A percentile compares a stretch with the other conserved stretches of the same genome.
These are phyloP conservation scores for Diplosoma virens DNA, from an alignment of 23 tunicate species.

Conservation along the genomic window DNA sequence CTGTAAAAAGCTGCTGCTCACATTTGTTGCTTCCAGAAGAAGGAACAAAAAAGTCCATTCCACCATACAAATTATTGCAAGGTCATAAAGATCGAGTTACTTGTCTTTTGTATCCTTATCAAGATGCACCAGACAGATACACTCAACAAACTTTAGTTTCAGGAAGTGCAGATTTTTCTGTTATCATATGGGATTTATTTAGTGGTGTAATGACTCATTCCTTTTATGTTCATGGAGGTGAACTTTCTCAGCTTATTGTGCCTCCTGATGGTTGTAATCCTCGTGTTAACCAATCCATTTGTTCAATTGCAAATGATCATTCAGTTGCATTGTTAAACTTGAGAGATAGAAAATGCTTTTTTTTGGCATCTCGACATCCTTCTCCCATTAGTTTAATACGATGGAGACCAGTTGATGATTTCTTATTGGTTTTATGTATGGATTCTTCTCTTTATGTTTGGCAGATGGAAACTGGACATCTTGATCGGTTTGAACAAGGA, in stretches of 20 bases:
- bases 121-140: constrained; percentile 69
- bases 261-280: constrained; percentile 82
- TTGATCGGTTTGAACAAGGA: constrained; percentile 77
- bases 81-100: constrained; percentile 77
- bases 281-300: constrained; percentile 69
- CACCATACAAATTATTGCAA: constrained; percentile 66
- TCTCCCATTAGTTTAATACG: constrained; percentile 54
- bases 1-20: constrained; percentile 71
- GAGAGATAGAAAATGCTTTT: constrained; percentile 83
- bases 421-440: constrained; percentile 60
- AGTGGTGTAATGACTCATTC: constrained; percentile 58
- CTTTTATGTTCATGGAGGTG: constrained; percentile 80
- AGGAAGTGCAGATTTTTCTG: constrained; percentile 90
- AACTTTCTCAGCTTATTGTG: constrained; percentile 51
- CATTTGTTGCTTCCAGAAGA: constrained; percentile 41
- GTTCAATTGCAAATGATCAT: constrained; percentile 82
- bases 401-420: constrained; percentile 93
- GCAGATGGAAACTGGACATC: constrained; percentile 97
- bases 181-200: constrained; percentile 78
- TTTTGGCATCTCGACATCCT: constrained; percentile 82
- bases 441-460: constrained; percentile 79
- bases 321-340: constrained; percentile 79
- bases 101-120: constrained; percentile 77
- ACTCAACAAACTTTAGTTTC: constrained; percentile 56
- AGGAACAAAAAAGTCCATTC: constrained; percentile 27